A percentile compares a stretch with the other conserved stretches of the same genome.
Evolutionary conservation across 2,797 vertebrate genomes (phyloP).

Genomic region (Sebastes iracundus): DNA sequence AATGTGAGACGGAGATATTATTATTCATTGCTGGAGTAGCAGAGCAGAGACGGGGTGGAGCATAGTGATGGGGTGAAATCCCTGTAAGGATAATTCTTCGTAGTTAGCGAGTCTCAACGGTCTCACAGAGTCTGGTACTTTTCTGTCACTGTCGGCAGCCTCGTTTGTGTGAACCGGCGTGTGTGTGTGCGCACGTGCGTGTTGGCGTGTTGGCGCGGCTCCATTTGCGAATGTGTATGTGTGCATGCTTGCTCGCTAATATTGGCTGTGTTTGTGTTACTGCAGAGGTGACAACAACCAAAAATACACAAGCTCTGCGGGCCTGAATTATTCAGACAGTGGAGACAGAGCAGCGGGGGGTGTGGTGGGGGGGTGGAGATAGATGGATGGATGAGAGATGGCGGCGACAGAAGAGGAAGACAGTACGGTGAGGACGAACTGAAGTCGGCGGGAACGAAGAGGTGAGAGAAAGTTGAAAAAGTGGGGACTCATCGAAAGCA

Average conservation of each 20-base stretch:
- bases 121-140: neutral
- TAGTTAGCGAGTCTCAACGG: constrained; percentile 21
- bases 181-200: neutral
- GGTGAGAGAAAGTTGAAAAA: constrained; percentile 34
- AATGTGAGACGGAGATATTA: constrained; percentile 20
- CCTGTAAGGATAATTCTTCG: constrained; percentile 28
- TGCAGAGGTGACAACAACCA: constrained; percentile 65
- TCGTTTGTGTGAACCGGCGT: neutral
- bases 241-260: neutral
- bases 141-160: neutral
- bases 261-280: constrained; percentile 41
- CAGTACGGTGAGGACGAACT: constrained; percentile 15
- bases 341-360: constrained; percentile 30
- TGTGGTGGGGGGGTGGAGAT: neutral
- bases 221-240: neutral
- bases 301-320: constrained; percentile 57
- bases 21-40: constrained; percentile 27
- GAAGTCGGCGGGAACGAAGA: constrained; percentile 7
- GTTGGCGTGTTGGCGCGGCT: neutral
- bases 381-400: constrained; percentile 44
- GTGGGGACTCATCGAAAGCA: constrained; percentile 31
- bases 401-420: constrained; percentile 7
- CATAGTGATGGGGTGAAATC: constrained; percentile 25
- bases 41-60: constrained; percentile 3
- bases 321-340: constrained; percentile 65